These are phyloP conservation scores for Chelidonichthys spinosus DNA, from an alignment of 2,797 vertebrate genomes.

Conservation along the genomic window DNA sequence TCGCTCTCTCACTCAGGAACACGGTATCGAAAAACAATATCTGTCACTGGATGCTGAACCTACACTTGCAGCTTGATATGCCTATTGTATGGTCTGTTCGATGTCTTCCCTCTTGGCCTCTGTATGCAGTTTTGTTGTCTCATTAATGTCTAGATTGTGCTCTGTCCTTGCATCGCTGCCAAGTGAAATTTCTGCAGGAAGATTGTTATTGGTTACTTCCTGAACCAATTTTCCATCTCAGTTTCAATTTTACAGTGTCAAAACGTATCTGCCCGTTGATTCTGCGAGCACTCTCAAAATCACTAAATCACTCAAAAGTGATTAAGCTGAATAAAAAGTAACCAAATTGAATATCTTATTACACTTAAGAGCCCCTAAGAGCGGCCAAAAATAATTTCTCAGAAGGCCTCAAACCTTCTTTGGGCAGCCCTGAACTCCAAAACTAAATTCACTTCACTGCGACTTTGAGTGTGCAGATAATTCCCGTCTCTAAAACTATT, in stretches of 20 bases:
- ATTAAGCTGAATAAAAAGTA: constrained; percentile 37
- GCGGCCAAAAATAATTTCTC: constrained; percentile 39
- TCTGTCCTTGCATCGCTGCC: not conserved
- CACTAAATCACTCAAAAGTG: constrained; percentile 37
- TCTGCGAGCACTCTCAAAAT: constrained; percentile 2
- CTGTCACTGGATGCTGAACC: constrained; percentile 62
- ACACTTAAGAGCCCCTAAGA: constrained; percentile 22
- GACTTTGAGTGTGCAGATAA: constrained; percentile 47
- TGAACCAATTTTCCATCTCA: constrained; percentile 13
- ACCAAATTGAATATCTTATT: constrained; percentile 26
- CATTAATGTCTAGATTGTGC: not conserved
- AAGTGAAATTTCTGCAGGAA: constrained; percentile 2
- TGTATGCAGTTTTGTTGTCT: constrained; percentile 7
- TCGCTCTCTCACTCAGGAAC: constrained; percentile 40
- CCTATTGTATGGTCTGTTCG: constrained; percentile 35
- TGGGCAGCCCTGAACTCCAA: constrained; percentile 36
- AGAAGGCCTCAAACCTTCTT: constrained; percentile 34
- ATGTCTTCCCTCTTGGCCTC: constrained; percentile 16
- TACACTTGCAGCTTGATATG: constrained; percentile 47
- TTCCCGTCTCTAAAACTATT: constrained; percentile 60
- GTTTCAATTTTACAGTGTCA: constrained; percentile 6
- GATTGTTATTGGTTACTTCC: constrained; percentile 11
- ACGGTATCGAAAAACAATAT: constrained; percentile 72
- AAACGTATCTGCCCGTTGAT: not conserved
- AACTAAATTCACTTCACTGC: constrained; percentile 43